A percentile compares a stretch with the other conserved stretches of the same genome.
phyloP scores from a whole-genome alignment of 2,113 vertebrate species.

The Dryoscopus gambensis region DNA sequence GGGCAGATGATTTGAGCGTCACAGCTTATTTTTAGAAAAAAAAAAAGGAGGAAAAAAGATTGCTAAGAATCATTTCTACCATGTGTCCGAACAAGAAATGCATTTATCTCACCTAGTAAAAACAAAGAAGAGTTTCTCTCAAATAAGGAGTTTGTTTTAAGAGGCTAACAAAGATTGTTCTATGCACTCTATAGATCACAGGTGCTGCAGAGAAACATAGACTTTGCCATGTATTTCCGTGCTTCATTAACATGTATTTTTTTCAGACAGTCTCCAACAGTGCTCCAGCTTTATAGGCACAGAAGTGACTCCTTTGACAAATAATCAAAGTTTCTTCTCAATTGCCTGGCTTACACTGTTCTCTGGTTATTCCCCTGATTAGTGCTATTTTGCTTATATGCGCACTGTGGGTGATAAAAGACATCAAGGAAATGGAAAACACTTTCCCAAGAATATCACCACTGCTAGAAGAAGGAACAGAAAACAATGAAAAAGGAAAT shows the following conservation, averaged over 20 bases:
- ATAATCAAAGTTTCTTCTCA: background rate
- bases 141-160: conserved; percentile 13
- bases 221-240: background rate
- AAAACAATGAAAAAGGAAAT: background rate
- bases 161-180: conserved; percentile 25
- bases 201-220: background rate
- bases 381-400: background rate
- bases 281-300: background rate
- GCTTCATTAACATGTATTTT: background rate
- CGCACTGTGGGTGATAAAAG: background rate
- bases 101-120: conserved; percentile 47
- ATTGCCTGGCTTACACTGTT: background rate
- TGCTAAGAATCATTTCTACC: conserved; percentile 62
- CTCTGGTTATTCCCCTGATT: background rate
- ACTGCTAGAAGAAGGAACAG: background rate
- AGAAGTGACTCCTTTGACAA: background rate
- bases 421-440: background rate
- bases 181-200: conserved; percentile 4
- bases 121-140: conserved; percentile 39
- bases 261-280: background rate
- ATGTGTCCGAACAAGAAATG: conserved; percentile 66
- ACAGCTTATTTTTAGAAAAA: conserved; percentile 76
- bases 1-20: conserved; percentile 90
- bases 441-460: background rate
- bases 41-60: background rate